Evolutionary conservation across 2,797 vertebrate genomes (phyloP), one percentile per base, ranked within the genome.

Genomic region (Podarcis siculus): DNA sequence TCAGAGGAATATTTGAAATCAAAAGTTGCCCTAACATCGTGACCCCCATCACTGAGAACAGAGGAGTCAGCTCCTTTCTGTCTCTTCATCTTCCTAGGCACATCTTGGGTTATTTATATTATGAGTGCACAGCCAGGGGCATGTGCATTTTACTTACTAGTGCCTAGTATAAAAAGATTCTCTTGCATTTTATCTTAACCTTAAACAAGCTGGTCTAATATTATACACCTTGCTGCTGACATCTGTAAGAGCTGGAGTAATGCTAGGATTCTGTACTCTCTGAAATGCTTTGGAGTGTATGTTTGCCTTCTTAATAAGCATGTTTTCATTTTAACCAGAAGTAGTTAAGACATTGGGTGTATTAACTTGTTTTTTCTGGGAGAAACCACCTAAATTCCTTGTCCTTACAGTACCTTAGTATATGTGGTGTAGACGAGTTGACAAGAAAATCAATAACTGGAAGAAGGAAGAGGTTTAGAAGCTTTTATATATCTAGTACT

Each of bases 381-480:
- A 32, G 32, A 87, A 82, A 49, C 58, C n/a, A 66, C 49, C 42
- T 37, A 67, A 64, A 82, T 76, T 82, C 55, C 79, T 82, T 23
- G 61, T 67, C 76, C 67, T 49, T 82, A 49, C 61, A 82, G 39
- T 35, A 67, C 10, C 66, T 76, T 55, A 45, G 27, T 32, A 35
- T 75, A 30, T 8, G 42, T 67, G 61, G 64, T 66, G 8, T 55
- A 39, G 23, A 49, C 21, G 23, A 87, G 35, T 21, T 76, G 5
- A 87, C 39, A 87, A 30, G 45, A 87, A 87, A 77, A 49, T 76
- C 19, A 82, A 21, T 66, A 81, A 64, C n/a, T 17, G 45, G 17
- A 87, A 17, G 17, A 69, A 30, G 15, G 10, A 35, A 13, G 45
- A 32, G 4, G 3, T 66, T 49, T 58, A 76, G 30, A 82, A 12